Conservation (phyloP, 2,888 invertebrate genomes). For the Lithophane semibrunnea region DNA sequence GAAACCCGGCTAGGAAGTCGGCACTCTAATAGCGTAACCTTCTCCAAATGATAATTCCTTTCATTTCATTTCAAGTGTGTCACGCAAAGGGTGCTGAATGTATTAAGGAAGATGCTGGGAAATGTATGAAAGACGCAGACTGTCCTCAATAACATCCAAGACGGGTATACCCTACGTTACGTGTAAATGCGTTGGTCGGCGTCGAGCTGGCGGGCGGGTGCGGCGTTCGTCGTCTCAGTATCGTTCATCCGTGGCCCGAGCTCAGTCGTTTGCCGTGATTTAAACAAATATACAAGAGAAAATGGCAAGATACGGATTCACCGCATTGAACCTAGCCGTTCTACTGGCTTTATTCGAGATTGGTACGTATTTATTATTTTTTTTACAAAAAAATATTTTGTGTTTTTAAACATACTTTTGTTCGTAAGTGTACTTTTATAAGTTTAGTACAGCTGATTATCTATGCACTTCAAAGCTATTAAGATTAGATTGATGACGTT, state of each 20-base stretch:
- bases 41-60: neutral
- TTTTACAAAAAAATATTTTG: constrained; percentile 12
- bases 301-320: constrained; percentile 81
- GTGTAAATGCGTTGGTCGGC: constrained; percentile 83
- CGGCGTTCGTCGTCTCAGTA: constrained; percentile 77
- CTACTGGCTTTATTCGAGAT: constrained; percentile 83
- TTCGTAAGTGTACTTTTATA: constrained; percentile 54
- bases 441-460: constrained; percentile 35
- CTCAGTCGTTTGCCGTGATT: constrained; percentile 72
- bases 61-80: neutral
- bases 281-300: constrained; percentile 66
- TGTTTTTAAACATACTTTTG: constrained; percentile 39
- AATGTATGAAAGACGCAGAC: constrained; percentile 23
- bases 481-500: constrained; percentile 41
- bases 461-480: constrained; percentile 45
- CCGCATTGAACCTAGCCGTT: constrained; percentile 78
- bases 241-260: constrained; percentile 73
- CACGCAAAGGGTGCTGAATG: neutral
- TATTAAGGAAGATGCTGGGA: neutral
- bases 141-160: constrained; percentile 42
- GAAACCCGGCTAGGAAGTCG: neutral
- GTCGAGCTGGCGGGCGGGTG: constrained; percentile 79
- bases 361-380: constrained; percentile 75
- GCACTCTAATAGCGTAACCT: neutral
- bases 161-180: constrained; percentile 71